phyloP scores from a whole-genome alignment of 2,888 invertebrate species.

The Cataglyphis cursor region DNA sequence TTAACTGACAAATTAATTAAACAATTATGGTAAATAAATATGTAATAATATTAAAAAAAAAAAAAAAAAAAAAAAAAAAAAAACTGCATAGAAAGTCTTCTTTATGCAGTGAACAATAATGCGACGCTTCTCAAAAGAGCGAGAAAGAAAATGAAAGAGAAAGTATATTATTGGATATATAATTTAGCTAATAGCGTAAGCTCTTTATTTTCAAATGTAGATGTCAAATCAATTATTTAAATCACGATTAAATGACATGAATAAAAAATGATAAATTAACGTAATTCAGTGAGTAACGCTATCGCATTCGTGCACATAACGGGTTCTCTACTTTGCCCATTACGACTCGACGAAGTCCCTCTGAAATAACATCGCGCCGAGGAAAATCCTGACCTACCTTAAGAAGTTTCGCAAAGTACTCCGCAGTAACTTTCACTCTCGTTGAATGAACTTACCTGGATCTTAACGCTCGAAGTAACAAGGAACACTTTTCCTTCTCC shows the following conservation, averaged over 20 bases:
- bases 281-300: slow-evolving; percentile 47
- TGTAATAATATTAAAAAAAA: background rate
- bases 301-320: slow-evolving; percentile 45
- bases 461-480: slow-evolving; percentile 77
- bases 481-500: slow-evolving; percentile 74
- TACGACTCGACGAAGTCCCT: slow-evolving; percentile 67
- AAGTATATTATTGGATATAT: background rate
- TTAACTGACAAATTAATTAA: background rate
- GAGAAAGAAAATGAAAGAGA: no score
- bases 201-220: background rate
- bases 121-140: background rate
- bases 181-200: background rate
- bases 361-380: slow-evolving; percentile 75
- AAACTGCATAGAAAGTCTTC: background rate
- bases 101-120: background rate
- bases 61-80: background rate
- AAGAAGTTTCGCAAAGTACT: slow-evolving; percentile 78
- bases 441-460: slow-evolving; percentile 75
- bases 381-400: slow-evolving; percentile 78
- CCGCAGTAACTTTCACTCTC: slow-evolving; percentile 78
- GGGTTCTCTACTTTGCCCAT: slow-evolving; percentile 62
- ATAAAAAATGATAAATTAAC: slow-evolving; percentile 62
- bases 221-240: background rate
- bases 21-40: background rate
- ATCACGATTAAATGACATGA: background rate